Evolutionary conservation across 2,797 vertebrate species (phyloP), one percentile per base, ranked within the genome.

Genomic region (Pampus argenteus): DNA sequence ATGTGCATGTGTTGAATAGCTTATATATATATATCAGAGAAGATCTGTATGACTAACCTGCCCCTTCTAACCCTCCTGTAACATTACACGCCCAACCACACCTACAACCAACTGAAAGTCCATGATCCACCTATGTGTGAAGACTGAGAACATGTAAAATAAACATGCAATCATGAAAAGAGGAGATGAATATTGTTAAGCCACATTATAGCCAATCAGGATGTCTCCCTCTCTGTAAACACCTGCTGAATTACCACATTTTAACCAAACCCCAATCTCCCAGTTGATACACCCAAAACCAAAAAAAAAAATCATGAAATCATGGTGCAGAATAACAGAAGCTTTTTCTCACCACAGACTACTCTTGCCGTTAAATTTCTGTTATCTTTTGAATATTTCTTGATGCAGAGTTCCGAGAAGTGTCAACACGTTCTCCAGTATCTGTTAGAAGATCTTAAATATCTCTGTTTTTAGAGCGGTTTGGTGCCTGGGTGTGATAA

Each of bases 311-410:
- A 59, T 1, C 28, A 17, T 66, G 26, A 59, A 73, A 64, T 11
- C 9, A n/a, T 17, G 54, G 17, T 44, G 56, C 50, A 50, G 10
- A 14, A 29, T 18, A 29, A 45, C 68, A 68, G 55, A 74, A 76
- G 51, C 54, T 9, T 29, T 15, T 44, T 55, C 11, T 71, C 34
- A 58, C 29, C 34, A 2, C 4, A 29, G n/a, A 49, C 50, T 56
- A 8, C 6, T 23, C 31, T 9, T 50, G 54, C 40, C 3, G 8
- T 5, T 36, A 17, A 50, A 36, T 9, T 63, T 20, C 29, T 34
- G 62, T 28, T 29, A 4, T 45, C 2, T 31, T 64, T 62, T 18
- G 17, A 48, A 36, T 47, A 11, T 40, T 34, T 15, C 17, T 45
- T 51, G 38, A 62, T 57, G 60, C 63, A 3, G 25, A 74, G 47